Conservation (phyloP, 2,888 invertebrate genomes). For the Xiphydria camelus region DNA sequence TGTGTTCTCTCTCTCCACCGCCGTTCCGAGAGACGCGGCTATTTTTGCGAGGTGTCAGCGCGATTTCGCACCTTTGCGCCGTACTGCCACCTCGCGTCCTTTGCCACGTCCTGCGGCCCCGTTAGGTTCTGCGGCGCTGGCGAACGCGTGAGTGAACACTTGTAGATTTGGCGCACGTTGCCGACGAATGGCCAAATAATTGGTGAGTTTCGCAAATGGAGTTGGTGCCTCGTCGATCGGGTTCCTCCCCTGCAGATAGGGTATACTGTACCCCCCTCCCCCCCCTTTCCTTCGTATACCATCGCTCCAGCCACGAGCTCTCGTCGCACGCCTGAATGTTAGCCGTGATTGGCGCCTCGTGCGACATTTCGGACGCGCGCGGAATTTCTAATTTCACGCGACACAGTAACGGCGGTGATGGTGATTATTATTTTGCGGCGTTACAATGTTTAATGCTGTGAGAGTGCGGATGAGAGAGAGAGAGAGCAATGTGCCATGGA, state of each 20-base stretch:
- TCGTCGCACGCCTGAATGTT: constrained; percentile 47
- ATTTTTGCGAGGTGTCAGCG: not conserved
- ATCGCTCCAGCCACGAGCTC: too few species aligned
- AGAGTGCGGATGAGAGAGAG: not conserved
- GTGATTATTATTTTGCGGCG: not conserved
- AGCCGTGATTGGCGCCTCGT: constrained; percentile 53
- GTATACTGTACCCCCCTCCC: not conserved
- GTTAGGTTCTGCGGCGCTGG: too few species aligned
- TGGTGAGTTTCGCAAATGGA: constrained; percentile 51
- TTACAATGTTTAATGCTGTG: too few species aligned
- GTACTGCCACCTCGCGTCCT: too few species aligned
- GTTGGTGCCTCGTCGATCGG: constrained; percentile 23
- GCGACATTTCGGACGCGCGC: constrained; percentile 41
- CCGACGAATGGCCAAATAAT: constrained; percentile 54
- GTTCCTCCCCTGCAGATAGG: constrained; percentile 4
- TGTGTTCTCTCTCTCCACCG: not conserved
- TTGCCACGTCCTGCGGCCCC: too few species aligned
- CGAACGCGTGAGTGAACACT: constrained; percentile 55
- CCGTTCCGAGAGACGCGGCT: not conserved
- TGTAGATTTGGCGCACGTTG: constrained; percentile 57
- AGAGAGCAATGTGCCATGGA: too few species aligned
- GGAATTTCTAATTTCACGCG: constrained; percentile 51
- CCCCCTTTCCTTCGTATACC: not conserved
- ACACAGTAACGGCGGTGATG: too few species aligned
- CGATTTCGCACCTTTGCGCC: not conserved